Conservation (phyloP, 2,888 invertebrate species). For the Aradus depressus region DNA sequence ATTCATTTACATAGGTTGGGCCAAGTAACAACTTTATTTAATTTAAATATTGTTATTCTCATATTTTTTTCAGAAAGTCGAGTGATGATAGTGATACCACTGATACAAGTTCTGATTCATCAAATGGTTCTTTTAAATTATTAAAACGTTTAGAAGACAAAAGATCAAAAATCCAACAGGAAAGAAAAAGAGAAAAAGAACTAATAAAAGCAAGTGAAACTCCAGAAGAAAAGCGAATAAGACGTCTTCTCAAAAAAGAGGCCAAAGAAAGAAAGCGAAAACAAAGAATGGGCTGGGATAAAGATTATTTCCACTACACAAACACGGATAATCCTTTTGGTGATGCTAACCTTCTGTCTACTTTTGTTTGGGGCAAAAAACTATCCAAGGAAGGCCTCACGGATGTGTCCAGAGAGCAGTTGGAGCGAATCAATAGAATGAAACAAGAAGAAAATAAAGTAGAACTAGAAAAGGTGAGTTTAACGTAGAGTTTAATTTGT, state of each 20-base stretch:
- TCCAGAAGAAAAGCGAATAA: slow-evolving; percentile 79
- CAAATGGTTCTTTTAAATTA: slow-evolving; percentile 45
- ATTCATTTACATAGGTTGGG: neutral
- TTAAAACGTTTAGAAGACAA: slow-evolving; percentile 63
- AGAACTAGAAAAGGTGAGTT: slow-evolving; percentile 73
- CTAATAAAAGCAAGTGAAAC: slow-evolving; percentile 80
- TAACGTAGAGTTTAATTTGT: neutral
- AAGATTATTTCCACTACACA: slow-evolving; percentile 91
- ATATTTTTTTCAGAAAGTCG: neutral
- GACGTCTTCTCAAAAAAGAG: slow-evolving; percentile 82
- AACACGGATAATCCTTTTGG: slow-evolving; percentile 98
- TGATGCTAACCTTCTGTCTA: slow-evolving; percentile 85
- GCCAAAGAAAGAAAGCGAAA: slow-evolving; percentile 78
- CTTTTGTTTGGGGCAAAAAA: slow-evolving; percentile 96
- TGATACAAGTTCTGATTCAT: slow-evolving; percentile 27
- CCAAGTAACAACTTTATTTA: neutral
- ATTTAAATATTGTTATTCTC: neutral
- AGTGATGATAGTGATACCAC: slow-evolving; percentile 24
- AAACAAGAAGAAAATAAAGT: slow-evolving; percentile 85
- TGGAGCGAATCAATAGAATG: slow-evolving; percentile 68
- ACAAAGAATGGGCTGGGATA: slow-evolving; percentile 95
- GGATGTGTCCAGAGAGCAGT: slow-evolving; percentile 61
- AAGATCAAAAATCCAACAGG: slow-evolving; percentile 50
- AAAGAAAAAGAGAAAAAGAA: slow-evolving; percentile 58
- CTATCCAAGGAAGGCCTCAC: slow-evolving; percentile 83